phyloP scores from a whole-genome alignment of 2,113 vertebrate genomes.

The Chaenocephalus aceratus region DNA sequence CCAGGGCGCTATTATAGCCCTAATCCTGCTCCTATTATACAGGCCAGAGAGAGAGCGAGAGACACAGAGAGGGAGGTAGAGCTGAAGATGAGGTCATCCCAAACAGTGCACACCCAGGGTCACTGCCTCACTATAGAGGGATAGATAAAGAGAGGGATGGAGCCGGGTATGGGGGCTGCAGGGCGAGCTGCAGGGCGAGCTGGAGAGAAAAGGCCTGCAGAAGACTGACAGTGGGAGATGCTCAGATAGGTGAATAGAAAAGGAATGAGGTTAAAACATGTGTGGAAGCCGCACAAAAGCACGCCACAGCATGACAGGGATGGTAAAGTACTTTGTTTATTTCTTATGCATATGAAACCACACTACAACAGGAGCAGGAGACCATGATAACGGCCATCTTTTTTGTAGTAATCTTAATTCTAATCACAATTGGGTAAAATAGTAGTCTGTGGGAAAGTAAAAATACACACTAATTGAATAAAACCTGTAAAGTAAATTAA shows the following conservation, averaged over 20 bases:
- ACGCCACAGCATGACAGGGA: slow-evolving; percentile 12
- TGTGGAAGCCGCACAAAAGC: slow-evolving; percentile 38
- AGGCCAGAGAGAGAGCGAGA: slow-evolving; percentile 79
- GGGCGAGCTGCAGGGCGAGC: slow-evolving; percentile 35
- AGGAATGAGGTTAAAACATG: slow-evolving; percentile 44
- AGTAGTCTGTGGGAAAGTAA: slow-evolving; percentile 79
- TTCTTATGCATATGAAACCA: slow-evolving; percentile 82
- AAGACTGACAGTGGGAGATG: slow-evolving; percentile 62
- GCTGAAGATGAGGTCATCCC: slow-evolving; percentile 85
- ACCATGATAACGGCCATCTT: slow-evolving; percentile 55
- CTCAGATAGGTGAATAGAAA: slow-evolving; percentile 48
- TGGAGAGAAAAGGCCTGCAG: slow-evolving; percentile 37
- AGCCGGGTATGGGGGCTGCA: slow-evolving; percentile 45
- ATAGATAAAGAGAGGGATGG: slow-evolving; percentile 68
- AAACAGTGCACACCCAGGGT: slow-evolving; percentile 81
- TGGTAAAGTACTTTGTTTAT: slow-evolving; percentile 81
- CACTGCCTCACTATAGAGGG: slow-evolving; percentile 78
- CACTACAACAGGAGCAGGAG: slow-evolving; percentile 82
- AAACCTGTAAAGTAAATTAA: slow-evolving; percentile 69
- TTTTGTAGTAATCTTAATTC: slow-evolving; percentile 65
- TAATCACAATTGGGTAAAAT: slow-evolving; percentile 60
- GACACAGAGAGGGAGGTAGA: slow-evolving; percentile 79
- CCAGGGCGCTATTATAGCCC: slow-evolving; percentile 81
- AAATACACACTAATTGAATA: slow-evolving; percentile 81
- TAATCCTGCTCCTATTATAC: slow-evolving; percentile 85